Conservation (phyloP, 2,888 invertebrate species). For the Oscheius sp. region DNA sequence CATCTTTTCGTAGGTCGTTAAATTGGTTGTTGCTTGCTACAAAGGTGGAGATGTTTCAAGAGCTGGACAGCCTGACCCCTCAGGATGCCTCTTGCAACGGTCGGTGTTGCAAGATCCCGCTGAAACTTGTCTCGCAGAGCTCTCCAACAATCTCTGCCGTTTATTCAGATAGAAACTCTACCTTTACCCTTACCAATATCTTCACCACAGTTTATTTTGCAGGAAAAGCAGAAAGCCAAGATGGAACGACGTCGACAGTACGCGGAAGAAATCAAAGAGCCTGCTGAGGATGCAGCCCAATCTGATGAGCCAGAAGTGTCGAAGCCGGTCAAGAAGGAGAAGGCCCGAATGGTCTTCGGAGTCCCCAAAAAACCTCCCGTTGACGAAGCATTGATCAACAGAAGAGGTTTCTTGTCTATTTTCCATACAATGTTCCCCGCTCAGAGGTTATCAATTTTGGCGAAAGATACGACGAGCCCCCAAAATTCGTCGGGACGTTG, state of each 20-base stretch:
- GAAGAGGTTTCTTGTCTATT: slow-evolving; percentile 46
- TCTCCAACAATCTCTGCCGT: too few relatives aligned
- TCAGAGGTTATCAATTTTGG: slow-evolving; percentile 68
- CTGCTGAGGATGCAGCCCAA: slow-evolving; percentile 5
- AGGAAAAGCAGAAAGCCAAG: slow-evolving; percentile 13
- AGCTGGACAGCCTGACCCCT: too few relatives aligned
- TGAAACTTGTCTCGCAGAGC: too few relatives aligned
- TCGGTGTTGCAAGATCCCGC: too few relatives aligned
- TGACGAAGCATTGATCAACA: slow-evolving; percentile 40
- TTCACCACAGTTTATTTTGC: background rate
- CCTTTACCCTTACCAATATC: too few relatives aligned
- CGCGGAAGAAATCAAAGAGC: slow-evolving; percentile 17
- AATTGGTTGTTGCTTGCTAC: too few relatives aligned
- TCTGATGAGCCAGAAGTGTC: background rate
- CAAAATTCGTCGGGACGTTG: slow-evolving; percentile 53
- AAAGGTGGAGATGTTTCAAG: too few relatives aligned
- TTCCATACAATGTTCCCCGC: background rate
- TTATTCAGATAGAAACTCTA: too few relatives aligned
- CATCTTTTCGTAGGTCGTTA: too few relatives aligned
- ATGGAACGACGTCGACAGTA: background rate
- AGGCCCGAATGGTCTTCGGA: slow-evolving; percentile 8
- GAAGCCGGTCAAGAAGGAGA: slow-evolving; percentile 17
- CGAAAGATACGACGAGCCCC: slow-evolving; percentile 67
- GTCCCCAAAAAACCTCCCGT: slow-evolving; percentile 18
- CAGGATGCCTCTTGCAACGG: background rate